Percentiles rank a stretch among this genome's conserved stretches.
Conservation (phyloP, 2,888 invertebrate species). For the Tetragnatha montana region DNA sequence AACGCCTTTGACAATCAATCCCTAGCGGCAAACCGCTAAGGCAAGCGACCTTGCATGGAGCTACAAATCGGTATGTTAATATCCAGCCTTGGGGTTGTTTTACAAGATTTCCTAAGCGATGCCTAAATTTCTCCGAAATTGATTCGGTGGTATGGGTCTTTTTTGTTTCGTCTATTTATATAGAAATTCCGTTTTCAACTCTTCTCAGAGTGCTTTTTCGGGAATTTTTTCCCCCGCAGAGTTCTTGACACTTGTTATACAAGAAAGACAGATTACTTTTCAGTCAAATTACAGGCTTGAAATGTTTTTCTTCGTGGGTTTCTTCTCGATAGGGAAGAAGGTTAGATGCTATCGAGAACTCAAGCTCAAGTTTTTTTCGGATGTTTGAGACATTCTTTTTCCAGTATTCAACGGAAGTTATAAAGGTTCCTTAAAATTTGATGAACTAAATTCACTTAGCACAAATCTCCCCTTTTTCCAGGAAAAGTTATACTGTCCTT, state of each 20-base stretch:
- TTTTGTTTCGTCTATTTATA: slow-evolving; percentile 20
- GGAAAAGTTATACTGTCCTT: no score
- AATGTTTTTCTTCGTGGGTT: neutral
- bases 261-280: slow-evolving; percentile 38
- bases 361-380: no score
- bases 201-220: slow-evolving; percentile 6
- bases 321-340: neutral
- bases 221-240: neutral
- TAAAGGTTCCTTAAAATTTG: no score
- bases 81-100: slow-evolving; percentile 19
- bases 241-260: slow-evolving; percentile 33
- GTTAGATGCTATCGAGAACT: slow-evolving; percentile 10
- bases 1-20: slow-evolving; percentile 35
- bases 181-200: slow-evolving; percentile 16
- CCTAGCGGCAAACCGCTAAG: slow-evolving; percentile 16
- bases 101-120: slow-evolving; percentile 38
- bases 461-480: no score
- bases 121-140: slow-evolving; percentile 41
- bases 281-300: slow-evolving; percentile 43
- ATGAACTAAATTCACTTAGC: no score
- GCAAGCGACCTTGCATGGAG: slow-evolving; percentile 47
- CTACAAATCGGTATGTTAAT: slow-evolving; percentile 42
- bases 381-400: no score
- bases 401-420: no score
- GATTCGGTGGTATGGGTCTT: slow-evolving; percentile 2